Evolutionary conservation across 2,113 vertebrate genomes (phyloP), one percentile per base, ranked within the genome.

Genomic region (Morone saxatilis): DNA sequence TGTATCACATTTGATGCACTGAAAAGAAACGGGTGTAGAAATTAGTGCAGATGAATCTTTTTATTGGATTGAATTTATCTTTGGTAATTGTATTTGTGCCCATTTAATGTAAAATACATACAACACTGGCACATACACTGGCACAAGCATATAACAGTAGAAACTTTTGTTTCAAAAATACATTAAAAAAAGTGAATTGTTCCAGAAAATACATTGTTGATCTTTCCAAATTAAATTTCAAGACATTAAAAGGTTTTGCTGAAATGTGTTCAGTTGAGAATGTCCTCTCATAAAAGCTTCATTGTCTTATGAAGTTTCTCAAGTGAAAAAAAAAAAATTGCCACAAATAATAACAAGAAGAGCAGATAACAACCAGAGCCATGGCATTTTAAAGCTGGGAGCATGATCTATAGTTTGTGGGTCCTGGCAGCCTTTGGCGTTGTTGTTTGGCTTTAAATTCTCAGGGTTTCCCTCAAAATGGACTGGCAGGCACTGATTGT

Each of bases 391-490:
- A 5, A 79, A 45, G 68, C 56, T 68, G 10, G 86, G 16, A 7
- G 88, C 71, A 0, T 41, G 59, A 1, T 16, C 67, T 53, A 6
- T 22, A 0, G 0, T 17, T 1, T n/a, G 8, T 4, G 71, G 66
- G 14, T 90, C 81, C 62, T 81, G 83, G 78, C 95, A 96, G 80
- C 79, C 88, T 25, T 0, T 83, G 48, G 88, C 89, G 36, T 93
- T 94, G 81, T 94, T 91, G 1, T 25, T 41, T 1, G 95, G 95
- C 38, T 8, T 80, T 0, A 0, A 0, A 20, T 47, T 4, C 0
- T 36, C 0, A 0, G 90, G 77, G 84, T 96, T 96, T 22, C 92
- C 94, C 77, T 96, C 94, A 22, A 95, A 96, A 41, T 96, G 95
- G 56, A 96, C 93, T 0, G 95, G 95, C n/a, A 94, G 45, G 45